Evolutionary conservation across 2,113 vertebrate genomes (phyloP), one percentile per base, ranked within the genome.

Genomic region (Prionailurus viverrinus): DNA sequence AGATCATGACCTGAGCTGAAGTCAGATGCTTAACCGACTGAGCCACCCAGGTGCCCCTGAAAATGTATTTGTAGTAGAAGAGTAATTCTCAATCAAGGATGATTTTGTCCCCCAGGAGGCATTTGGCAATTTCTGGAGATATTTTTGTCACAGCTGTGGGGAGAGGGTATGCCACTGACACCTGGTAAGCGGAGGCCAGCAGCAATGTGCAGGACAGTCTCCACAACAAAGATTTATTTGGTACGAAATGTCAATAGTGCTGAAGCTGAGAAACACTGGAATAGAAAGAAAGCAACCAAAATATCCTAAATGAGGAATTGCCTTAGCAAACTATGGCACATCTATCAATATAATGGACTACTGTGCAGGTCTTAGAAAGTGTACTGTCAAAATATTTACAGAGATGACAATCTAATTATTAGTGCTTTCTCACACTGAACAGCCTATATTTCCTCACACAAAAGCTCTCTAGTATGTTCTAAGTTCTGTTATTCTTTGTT

Each of bases 301-400:
- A 65, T 29, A 69, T 13, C 5, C 29, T 53, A 23, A 71, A 27
- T 45, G 33, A 94, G n/a, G n/a, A 81, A 81, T 5, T 76, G 39
- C 51, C n/a, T 90, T 39, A 94, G 14, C 25, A 92, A 84, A 65
- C 16, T 21, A 74, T 55, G 55, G 13, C 15, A 16, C 9, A 65
- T 69, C 23, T 7, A 29, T 65, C 36, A 65, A 33, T 53, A 23
- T 48, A 86, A 61, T 13, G 5, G 31, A 53, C 29, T 86, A 53
- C 45, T 55, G 29, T 83, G 39, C 4, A 74, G 48, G 27, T 48
- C 68, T 97, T 90, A 51, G 84, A 92, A 92, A 31, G 65, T 79
- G 33, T 7, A 41, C 16, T 90, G 80, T 39, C 73, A 84, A 95
- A 95, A 55, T 92, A 53, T 61, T 91, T 91, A 85, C 31, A 51